These are phyloP conservation scores for Xenus cinereus DNA, from an alignment of 2,113 vertebrate species.

Conservation along the genomic window DNA sequence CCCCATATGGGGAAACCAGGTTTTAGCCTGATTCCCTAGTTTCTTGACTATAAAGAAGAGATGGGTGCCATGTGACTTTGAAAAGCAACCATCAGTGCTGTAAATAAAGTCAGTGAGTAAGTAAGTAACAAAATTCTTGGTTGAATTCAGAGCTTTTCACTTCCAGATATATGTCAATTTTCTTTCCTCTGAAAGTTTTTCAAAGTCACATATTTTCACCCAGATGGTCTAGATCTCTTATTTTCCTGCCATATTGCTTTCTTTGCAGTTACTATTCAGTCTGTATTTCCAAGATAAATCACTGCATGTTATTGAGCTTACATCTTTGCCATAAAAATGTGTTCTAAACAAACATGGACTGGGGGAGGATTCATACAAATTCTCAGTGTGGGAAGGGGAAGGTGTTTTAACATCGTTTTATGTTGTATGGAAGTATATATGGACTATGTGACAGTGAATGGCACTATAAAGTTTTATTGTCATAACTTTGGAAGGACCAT, in stretches of 20 bases:
- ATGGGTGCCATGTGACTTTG: not conserved
- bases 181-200: not conserved
- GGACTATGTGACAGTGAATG: not conserved
- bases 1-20: not conserved
- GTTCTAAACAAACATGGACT: constrained; percentile 4
- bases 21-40: not conserved
- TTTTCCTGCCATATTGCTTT: constrained; percentile 1
- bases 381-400: constrained; percentile 3
- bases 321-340: not conserved
- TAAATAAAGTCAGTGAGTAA: not conserved
- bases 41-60: not conserved
- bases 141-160: not conserved
- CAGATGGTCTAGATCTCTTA: constrained; percentile 14
- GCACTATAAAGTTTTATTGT: not conserved
- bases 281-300: constrained; percentile 26
- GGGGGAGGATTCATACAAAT: not conserved
- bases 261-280: not conserved
- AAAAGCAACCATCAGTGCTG: not conserved
- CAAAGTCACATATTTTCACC: constrained; percentile 24
- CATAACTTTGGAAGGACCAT: not conserved
- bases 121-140: not conserved
- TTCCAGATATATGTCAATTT: not conserved
- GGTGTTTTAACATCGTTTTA: not conserved
- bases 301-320: not conserved
- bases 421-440: not conserved